phyloP scores from a whole-genome alignment of 2,888 invertebrate genomes.

The Troides oblongomaculatus region DNA sequence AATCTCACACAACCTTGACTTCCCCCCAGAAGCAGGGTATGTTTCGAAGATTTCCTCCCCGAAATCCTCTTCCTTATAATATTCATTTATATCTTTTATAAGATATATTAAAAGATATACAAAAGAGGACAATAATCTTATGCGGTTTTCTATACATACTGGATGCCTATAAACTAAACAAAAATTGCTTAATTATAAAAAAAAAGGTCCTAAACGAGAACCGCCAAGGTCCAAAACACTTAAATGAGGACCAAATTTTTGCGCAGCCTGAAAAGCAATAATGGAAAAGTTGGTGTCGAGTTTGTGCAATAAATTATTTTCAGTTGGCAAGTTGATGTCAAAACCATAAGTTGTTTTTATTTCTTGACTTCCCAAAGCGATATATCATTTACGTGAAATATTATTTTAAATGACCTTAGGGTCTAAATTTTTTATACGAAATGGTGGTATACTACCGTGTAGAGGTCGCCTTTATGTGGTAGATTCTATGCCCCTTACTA shows the following conservation, averaged over 20 bases:
- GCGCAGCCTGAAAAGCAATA: conserved; percentile 31
- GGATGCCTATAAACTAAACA: not conserved
- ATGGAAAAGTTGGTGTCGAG: conserved; percentile 33
- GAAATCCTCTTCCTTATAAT: too few species aligned
- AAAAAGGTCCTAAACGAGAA: not conserved
- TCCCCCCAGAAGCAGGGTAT: too few species aligned
- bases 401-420: conserved; percentile 8
- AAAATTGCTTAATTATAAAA: not conserved
- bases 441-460: not conserved
- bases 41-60: too few species aligned
- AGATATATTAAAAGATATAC: too few species aligned
- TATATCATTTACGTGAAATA: conserved; percentile 24
- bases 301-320: conserved; percentile 53
- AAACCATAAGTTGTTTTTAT: conserved; percentile 33
- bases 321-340: conserved; percentile 43
- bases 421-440: conserved; percentile 15
- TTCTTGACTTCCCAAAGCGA: conserved; percentile 25
- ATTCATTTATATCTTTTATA: too few species aligned
- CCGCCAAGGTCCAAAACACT: not conserved
- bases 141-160: not conserved
- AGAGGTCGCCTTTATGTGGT: too few species aligned
- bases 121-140: not conserved
- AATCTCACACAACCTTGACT: too few species aligned
- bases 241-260: conserved; percentile 3
- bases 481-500: too few species aligned